Conservation (phyloP, 1,140 invertebrate genomes). For the Hyposmocoma kahamanoa region DNA sequence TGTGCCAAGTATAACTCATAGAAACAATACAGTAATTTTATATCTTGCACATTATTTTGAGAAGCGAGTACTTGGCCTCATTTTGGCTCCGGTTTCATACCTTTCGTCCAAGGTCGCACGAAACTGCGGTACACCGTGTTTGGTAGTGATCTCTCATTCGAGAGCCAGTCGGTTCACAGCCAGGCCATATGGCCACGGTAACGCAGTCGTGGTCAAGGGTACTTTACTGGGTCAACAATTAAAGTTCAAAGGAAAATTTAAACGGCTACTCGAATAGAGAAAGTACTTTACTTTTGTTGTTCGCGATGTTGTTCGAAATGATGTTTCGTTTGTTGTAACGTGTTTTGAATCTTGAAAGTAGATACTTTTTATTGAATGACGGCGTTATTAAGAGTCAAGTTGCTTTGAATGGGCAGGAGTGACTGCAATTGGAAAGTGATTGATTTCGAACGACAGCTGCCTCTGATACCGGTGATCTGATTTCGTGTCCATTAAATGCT, state of each 20-base stretch:
- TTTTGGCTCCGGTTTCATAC: slow-evolving; percentile 22
- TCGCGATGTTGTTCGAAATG: too few relatives aligned
- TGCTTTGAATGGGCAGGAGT: too few relatives aligned
- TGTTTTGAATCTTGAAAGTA: too few relatives aligned
- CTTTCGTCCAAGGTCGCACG: slow-evolving; percentile 23
- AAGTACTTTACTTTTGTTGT: too few relatives aligned
- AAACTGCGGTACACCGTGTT: slow-evolving; percentile 33
- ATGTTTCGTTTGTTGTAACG: too few relatives aligned
- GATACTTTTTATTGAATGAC: too few relatives aligned
- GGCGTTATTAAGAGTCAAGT: too few relatives aligned
- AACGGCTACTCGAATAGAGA: too few relatives aligned
- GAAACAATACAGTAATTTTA: too few relatives aligned
- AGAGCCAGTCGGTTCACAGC: slow-evolving; percentile 21
- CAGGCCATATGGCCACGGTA: slow-evolving; percentile 25
- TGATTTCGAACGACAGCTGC: slow-evolving; percentile 32
- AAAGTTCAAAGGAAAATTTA: neutral
- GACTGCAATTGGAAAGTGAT: slow-evolving; percentile 41
- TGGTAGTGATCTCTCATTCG: slow-evolving; percentile 26
- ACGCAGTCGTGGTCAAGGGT: slow-evolving; percentile 38
- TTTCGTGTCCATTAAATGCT: slow-evolving; percentile 35
- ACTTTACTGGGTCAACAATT: neutral
- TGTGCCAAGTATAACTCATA: too few relatives aligned
- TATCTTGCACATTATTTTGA: too few relatives aligned
- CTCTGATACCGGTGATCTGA: slow-evolving; percentile 28
- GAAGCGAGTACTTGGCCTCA: slow-evolving; percentile 21